Evolutionary conservation across 1,140 invertebrate species (phyloP).

Genomic region (Eciton burchellii): DNA sequence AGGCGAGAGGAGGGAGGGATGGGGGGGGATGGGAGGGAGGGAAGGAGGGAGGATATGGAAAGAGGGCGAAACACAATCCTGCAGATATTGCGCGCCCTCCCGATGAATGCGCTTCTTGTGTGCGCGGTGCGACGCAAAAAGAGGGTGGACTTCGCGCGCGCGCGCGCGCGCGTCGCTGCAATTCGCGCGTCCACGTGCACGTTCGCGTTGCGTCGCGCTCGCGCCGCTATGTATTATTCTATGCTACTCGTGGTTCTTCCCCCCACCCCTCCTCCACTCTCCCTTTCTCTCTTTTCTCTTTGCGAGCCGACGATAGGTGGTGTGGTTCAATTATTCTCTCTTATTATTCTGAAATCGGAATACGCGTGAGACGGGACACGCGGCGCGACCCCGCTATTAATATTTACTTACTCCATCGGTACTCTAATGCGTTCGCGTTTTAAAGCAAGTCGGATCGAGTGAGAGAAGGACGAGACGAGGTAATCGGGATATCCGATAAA

Average conservation of each 20-base stretch:
- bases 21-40: too few relatives aligned
- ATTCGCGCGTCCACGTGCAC: slow-evolving; percentile 56
- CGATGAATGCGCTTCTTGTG: slow-evolving; percentile 78
- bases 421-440: too few relatives aligned
- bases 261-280: too few relatives aligned
- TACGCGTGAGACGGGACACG: background rate
- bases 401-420: slow-evolving; percentile 17
- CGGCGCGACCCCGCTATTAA: too few relatives aligned
- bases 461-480: background rate
- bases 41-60: slow-evolving; percentile 18
- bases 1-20: too few relatives aligned
- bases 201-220: slow-evolving; percentile 31
- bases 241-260: slow-evolving; percentile 38
- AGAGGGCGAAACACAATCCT: slow-evolving; percentile 75
- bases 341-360: slow-evolving; percentile 51
- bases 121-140: slow-evolving; percentile 38
- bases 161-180: slow-evolving; percentile 27
- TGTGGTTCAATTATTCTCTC: slow-evolving; percentile 47
- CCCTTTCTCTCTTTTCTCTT: too few relatives aligned
- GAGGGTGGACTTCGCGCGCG: slow-evolving; percentile 61
- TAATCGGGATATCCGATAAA: background rate
- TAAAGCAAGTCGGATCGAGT: background rate
- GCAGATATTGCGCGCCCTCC: slow-evolving; percentile 76
- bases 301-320: background rate
- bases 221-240: slow-evolving; percentile 50